Evolutionary conservation across 1,140 invertebrate genomes (phyloP).

Genomic region (Drosophila punjabiensis): DNA sequence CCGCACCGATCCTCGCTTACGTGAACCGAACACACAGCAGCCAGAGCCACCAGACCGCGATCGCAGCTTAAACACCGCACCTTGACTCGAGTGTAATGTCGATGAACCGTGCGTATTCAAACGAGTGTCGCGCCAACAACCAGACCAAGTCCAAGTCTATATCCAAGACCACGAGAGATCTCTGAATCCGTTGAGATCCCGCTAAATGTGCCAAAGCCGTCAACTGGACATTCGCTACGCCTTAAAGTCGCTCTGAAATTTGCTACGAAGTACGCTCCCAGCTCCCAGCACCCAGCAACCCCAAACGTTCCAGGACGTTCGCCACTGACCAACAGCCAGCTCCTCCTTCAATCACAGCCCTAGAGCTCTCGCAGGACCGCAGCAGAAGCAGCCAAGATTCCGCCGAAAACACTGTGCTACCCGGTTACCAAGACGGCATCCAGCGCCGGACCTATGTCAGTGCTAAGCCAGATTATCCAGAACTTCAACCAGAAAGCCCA

Average conservation of each 20-base stretch:
- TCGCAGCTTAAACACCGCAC: conserved; percentile 45
- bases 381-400: conserved; percentile 69
- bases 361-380: background rate
- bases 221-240: conserved; percentile 69
- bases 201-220: conserved; percentile 61
- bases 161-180: conserved; percentile 23
- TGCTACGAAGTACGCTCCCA: background rate
- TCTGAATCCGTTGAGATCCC: conserved; percentile 14
- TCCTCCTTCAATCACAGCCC: background rate
- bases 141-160: conserved; percentile 25
- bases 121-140: conserved; percentile 64
- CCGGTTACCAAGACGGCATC: conserved; percentile 77
- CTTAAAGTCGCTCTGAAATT: conserved; percentile 29
- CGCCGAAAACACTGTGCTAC: conserved; percentile 63
- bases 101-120: conserved; percentile 76
- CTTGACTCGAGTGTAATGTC: conserved; percentile 79
- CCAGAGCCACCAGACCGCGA: conserved; percentile 19
- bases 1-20: conserved; percentile 35
- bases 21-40: conserved; percentile 8
- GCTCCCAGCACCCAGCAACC: background rate
- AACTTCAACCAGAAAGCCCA: conserved; percentile 82
- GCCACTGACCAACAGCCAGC: background rate
- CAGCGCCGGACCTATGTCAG: conserved; percentile 80
- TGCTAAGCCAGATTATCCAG: conserved; percentile 75
- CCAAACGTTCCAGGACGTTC: conserved; percentile 13